Conservation (phyloP, 2,797 vertebrate species). For the Nothura maculosa region DNA sequence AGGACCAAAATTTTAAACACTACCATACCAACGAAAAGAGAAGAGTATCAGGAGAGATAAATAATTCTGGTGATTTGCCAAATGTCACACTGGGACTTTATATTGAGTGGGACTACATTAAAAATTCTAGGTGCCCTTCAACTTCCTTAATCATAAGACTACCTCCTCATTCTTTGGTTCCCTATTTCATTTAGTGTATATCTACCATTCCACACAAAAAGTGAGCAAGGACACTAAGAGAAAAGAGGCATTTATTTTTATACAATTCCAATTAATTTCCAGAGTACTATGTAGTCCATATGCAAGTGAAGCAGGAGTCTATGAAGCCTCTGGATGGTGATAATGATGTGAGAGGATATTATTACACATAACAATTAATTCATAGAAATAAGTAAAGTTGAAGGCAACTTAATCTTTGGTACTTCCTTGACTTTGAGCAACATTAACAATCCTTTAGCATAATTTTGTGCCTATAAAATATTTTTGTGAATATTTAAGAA, state of each 20-base stretch:
- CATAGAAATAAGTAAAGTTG: background rate
- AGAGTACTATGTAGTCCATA: background rate
- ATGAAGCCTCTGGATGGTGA: background rate
- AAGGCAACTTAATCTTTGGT: rapidly evolving
- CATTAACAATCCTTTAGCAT: background rate
- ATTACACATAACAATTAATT: background rate
- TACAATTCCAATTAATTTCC: background rate
- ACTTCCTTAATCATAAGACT: background rate
- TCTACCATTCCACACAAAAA: background rate
- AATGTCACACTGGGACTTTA: background rate
- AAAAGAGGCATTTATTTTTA: background rate
- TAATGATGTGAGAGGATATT: background rate
- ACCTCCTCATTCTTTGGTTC: background rate
- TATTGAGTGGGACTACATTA: background rate
- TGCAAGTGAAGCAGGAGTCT: background rate
- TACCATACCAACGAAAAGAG: background rate
- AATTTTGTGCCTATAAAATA: background rate
- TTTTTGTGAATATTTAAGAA: background rate
- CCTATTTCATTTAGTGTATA: background rate
- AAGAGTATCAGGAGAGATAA: background rate
- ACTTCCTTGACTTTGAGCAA: background rate
- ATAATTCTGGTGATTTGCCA: background rate
- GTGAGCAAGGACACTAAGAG: background rate
- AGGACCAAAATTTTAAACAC: background rate
- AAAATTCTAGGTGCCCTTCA: background rate